phyloP scores from a whole-genome alignment of 2,113 vertebrate genomes.

The Rhinoptilus africanus region DNA sequence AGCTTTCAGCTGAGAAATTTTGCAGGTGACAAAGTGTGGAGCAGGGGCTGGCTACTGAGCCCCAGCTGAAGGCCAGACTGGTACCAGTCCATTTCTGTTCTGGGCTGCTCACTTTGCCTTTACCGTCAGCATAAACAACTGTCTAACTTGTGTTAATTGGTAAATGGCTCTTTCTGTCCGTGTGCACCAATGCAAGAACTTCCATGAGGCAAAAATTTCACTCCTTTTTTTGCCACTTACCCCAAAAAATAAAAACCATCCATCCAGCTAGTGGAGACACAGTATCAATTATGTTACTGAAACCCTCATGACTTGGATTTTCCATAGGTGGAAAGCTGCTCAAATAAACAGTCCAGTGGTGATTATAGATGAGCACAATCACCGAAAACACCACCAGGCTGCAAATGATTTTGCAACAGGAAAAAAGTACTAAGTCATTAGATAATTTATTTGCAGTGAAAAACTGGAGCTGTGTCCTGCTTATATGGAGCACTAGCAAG shows the following conservation, averaged over 20 bases:
- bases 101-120: background rate
- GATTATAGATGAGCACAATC: background rate
- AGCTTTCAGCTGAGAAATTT: background rate
- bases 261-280: background rate
- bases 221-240: background rate
- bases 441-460: constrained; percentile 28
- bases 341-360: background rate
- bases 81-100: background rate
- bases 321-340: background rate
- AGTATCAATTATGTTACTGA: background rate
- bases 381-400: background rate
- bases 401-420: constrained; percentile 32
- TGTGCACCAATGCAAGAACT: background rate
- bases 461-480: background rate
- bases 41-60: background rate
- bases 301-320: background rate
- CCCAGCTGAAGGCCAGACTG: background rate
- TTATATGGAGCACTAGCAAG: background rate
- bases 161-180: background rate
- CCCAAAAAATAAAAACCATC: background rate
- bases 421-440: background rate
- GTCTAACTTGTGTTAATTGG: background rate
- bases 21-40: background rate
- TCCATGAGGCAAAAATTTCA: background rate
- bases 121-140: background rate